Conservation (phyloP, 2,888 invertebrate genomes). For the Cephus nigrinus region DNA sequence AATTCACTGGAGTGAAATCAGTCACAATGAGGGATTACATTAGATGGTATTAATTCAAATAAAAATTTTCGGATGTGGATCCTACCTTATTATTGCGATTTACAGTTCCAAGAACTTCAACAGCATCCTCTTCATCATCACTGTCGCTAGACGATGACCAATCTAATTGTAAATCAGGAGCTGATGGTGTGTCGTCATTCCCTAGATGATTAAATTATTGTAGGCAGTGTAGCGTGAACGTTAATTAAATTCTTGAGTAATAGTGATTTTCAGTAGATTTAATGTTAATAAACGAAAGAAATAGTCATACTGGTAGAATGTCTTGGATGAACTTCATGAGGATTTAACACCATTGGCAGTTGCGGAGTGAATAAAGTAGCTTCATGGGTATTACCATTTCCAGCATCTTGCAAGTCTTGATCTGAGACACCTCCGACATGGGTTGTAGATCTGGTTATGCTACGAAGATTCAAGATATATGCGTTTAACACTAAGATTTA, state of each 20-base stretch:
- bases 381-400: slow-evolving; percentile 37
- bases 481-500: slow-evolving; percentile 20
- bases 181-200: slow-evolving; percentile 69
- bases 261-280: neutral
- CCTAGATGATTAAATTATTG: slow-evolving; percentile 29
- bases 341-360: slow-evolving; percentile 42
- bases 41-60: neutral
- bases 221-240: neutral
- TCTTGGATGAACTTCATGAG: slow-evolving; percentile 41
- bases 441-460: slow-evolving; percentile 45
- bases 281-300: slow-evolving; percentile 10
- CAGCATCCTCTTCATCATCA: slow-evolving; percentile 71
- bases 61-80: neutral
- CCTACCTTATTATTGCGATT: slow-evolving; percentile 49
- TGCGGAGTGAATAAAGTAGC: slow-evolving; percentile 37
- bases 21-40: neutral
- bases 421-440: slow-evolving; percentile 35
- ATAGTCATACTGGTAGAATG: slow-evolving; percentile 44
- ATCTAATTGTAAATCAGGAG: slow-evolving; percentile 82
- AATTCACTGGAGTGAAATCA: neutral
- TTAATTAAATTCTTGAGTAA: neutral
- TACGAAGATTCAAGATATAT: slow-evolving; percentile 37
- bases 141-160: slow-evolving; percentile 76
- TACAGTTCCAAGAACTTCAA: slow-evolving; percentile 66
- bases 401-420: slow-evolving; percentile 35